These are phyloP conservation scores for Mastomys natalensis DNA, from an alignment of 2,113 vertebrate species.

Conservation along the genomic window DNA sequence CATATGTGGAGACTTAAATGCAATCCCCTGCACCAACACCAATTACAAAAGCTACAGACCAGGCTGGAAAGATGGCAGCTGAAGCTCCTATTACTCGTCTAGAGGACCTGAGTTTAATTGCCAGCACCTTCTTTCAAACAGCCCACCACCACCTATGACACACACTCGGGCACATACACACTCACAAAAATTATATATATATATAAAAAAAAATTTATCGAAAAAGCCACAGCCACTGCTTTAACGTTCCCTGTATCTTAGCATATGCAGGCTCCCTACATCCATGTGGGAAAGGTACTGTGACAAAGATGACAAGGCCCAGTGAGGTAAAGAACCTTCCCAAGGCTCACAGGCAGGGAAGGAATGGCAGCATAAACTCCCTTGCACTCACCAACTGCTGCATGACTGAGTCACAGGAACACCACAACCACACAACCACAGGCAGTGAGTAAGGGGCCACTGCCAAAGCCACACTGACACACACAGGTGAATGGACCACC, in stretches of 20 bases:
- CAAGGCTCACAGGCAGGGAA: too few species aligned
- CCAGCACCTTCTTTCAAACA: neutral
- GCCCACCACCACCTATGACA: neutral
- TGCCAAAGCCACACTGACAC: accelerated
- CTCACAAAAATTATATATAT: neutral
- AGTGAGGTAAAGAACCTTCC: too few species aligned
- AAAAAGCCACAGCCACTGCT: neutral
- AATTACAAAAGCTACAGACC: neutral
- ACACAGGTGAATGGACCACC: too few species aligned
- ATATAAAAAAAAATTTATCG: neutral
- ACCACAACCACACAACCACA: neutral
- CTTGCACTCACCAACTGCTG: neutral
- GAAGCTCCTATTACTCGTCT: neutral
- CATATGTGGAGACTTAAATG: neutral
- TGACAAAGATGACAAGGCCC: neutral
- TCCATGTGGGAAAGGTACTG: too few species aligned
- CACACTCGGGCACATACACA: neutral
- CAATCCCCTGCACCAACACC: neutral
- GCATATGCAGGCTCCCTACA: neutral
- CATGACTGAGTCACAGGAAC: accelerated
- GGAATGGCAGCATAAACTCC: neutral
- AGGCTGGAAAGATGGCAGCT: neutral
- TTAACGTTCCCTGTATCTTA: neutral
- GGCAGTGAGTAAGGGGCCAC: too few species aligned
- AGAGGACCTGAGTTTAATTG: neutral